Base-by-base conservation (phyloP, 2,888 invertebrate species). In the Hirtodrosophila trivittata region DNA sequence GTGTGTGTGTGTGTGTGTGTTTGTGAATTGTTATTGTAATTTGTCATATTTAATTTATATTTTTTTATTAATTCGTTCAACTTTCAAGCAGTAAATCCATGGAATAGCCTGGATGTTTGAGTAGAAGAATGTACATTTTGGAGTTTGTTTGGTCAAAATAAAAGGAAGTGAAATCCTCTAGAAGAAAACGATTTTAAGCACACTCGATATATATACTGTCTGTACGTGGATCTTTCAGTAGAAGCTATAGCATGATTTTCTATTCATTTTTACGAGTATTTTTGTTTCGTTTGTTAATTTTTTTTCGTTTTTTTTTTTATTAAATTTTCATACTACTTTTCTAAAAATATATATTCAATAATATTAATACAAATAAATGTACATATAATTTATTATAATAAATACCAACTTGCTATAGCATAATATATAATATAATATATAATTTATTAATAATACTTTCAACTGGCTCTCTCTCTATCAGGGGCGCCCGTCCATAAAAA, bases 321-420 rank as follows among this genome's bases (percentile, higher is more conserved):
- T 46, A 16, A 52, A 43, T 50, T 26, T 72, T 72, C 76, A 70
- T 62, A 78, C 80, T 80, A 80, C 86, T 78, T 73, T 60, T 86
- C 86, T 86, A 86, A 86, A 78, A 86, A 82, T 28, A 28, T 9
- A 78, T 83, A 83, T 71, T 76, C 77, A 80, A 74, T 81, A 74
- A 64, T 71, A 75, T 58, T 62, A 86, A 81, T 81, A 77, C 78
- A 78, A 84, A 67, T 82, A 75, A 85, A 67, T 78, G 75, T 82
- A 78, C 85, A 85, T 84, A 67, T 64, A 67, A 60, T 75, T 86
- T 72, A 83, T 75, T 66, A 75, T 82, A 81, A 86, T 86, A 82
- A 86, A 84, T 86, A 82, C 81, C 86, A 86, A 82, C 82, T 86
- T 84, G 69, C 75, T 82, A 77, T 82, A 72, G 84, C 77, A 80